phyloP scores from a whole-genome alignment of 1,140 invertebrate species.

The Epicauta chinensis region DNA sequence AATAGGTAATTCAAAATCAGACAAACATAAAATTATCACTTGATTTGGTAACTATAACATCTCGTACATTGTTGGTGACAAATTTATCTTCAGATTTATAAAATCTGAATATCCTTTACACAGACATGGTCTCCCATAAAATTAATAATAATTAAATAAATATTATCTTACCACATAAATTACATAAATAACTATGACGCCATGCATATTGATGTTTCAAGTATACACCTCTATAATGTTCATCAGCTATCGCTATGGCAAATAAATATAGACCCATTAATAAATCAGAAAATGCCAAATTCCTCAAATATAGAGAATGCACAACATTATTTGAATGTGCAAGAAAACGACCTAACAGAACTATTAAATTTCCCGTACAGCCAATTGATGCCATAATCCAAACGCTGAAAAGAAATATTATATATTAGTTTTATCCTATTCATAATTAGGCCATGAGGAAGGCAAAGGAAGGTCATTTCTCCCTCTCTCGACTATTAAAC shows the following conservation, averaged over 20 bases:
- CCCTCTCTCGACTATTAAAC: no score
- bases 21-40: no score
- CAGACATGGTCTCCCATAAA: no score
- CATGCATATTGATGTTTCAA: constrained; percentile 52
- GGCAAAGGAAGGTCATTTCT: no score
- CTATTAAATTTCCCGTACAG: constrained; percentile 55
- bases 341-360: constrained; percentile 53
- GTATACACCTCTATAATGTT: constrained; percentile 54
- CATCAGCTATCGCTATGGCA: constrained; percentile 56
- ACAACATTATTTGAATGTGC: constrained; percentile 46
- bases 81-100: not conserved
- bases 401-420: constrained; percentile 44
- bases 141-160: no score
- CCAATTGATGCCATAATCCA: constrained; percentile 62
- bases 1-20: no score
- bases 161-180: constrained; percentile 46
- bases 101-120: not conserved
- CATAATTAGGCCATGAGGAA: not conserved
- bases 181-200: constrained; percentile 52
- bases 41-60: no score
- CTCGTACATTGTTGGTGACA: no score
- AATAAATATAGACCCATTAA: constrained; percentile 65
- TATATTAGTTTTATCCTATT: not conserved
- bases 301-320: constrained; percentile 56
- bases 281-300: constrained; percentile 60